A percentile compares a stretch with the other conserved stretches of the same genome.
These are phyloP conservation scores for Premnoplex brunnescens DNA, from an alignment of 2,797 vertebrate genomes.

Conservation along the genomic window DNA sequence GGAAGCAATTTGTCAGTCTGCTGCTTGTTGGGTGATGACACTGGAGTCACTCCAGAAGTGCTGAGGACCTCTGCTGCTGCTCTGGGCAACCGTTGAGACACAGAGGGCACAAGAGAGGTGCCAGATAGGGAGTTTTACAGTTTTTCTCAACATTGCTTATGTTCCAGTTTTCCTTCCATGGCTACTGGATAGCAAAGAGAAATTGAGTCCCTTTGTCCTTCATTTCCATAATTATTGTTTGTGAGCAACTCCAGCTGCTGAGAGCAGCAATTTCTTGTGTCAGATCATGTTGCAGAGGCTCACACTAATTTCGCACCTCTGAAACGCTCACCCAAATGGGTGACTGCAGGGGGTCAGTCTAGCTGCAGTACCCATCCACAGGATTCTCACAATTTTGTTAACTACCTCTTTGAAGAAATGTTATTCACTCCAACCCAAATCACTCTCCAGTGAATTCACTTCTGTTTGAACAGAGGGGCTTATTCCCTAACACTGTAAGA, in stretches of 20 bases:
- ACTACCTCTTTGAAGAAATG: not conserved
- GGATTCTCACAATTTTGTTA: not conserved
- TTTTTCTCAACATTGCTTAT: not conserved
- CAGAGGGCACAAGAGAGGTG: not conserved
- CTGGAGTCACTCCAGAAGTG: not conserved
- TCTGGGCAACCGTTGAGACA: accelerated
- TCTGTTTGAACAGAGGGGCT: not conserved
- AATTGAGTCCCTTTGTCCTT: not conserved
- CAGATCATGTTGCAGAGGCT: not conserved
- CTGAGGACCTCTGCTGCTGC: not conserved
- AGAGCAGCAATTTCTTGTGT: not conserved
- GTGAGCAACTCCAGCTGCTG: not conserved
- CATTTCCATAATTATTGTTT: not conserved
- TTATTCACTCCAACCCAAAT: not conserved
- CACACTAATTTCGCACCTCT: not conserved
- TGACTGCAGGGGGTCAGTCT: not conserved
- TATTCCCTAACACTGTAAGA: not conserved
- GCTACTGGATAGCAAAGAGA: not conserved
- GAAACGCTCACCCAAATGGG: not conserved
- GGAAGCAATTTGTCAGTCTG: not conserved
- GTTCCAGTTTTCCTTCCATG: not conserved
- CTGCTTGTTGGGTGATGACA: not conserved
- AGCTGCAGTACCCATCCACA: not conserved
- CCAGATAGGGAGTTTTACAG: not conserved
- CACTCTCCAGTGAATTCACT: not conserved